Evolutionary conservation across 2,797 vertebrate species (phyloP).

Genomic region (Pantherophis vulpinus): DNA sequence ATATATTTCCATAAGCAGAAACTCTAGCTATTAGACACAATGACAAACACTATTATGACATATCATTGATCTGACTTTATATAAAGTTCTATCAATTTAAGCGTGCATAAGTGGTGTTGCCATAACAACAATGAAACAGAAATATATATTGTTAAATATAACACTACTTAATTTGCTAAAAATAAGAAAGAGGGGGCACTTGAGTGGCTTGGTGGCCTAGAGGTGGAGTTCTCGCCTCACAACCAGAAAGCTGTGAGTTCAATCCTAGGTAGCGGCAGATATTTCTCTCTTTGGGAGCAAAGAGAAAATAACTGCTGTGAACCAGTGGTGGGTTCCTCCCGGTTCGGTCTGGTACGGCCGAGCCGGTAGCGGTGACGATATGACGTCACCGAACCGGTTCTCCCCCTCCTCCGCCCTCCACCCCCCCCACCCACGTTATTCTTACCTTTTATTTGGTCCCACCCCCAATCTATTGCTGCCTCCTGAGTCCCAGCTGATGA

Average conservation of each 20-base stretch:
- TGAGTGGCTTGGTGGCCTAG: not conserved
- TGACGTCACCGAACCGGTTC: too few relatives aligned
- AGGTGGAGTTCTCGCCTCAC: not conserved
- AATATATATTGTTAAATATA: constrained; percentile 22
- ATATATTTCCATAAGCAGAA: not conserved
- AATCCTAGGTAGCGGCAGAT: not conserved
- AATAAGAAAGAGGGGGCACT: constrained; percentile 24
- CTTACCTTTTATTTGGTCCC: too few relatives aligned
- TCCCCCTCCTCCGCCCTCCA: too few relatives aligned
- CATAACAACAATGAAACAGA: constrained; percentile 34
- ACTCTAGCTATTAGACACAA: not conserved
- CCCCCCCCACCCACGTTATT: too few relatives aligned
- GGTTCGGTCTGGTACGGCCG: too few relatives aligned
- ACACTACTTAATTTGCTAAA: constrained; percentile 26
- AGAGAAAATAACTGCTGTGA: not conserved
- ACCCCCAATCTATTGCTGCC: too few relatives aligned
- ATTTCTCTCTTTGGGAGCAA: not conserved
- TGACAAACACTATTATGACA: constrained; percentile 1
- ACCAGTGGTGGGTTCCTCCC: not conserved
- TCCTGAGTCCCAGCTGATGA: too few relatives aligned
- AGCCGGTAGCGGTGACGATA: too few relatives aligned
- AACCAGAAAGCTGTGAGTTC: not conserved
- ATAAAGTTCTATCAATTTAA: constrained; percentile 22
- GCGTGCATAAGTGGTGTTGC: constrained; percentile 24
- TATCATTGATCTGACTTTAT: not conserved